Evolutionary conservation across 2,888 invertebrate genomes (phyloP).

Genomic region (Dynastes maya): DNA sequence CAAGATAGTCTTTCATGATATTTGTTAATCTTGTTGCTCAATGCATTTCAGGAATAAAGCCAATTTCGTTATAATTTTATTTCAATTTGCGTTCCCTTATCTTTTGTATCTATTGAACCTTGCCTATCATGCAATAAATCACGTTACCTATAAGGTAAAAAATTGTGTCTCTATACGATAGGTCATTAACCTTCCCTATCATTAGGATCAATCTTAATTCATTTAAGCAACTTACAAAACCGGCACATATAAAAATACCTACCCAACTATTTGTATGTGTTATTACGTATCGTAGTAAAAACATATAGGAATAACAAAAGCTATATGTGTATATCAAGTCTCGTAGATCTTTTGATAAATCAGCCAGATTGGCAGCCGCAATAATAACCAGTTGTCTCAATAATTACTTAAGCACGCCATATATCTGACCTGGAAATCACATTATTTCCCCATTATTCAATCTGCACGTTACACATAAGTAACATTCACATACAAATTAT

Average conservation of each 20-base stretch:
- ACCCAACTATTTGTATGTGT: background rate
- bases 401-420: slow-evolving; percentile 5
- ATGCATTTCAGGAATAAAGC: too few relatives aligned
- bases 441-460: slow-evolving; percentile 35
- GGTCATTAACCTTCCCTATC: background rate
- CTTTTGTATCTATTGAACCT: too few relatives aligned
- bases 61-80: too few relatives aligned
- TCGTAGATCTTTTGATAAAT: slow-evolving; percentile 39
- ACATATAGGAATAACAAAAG: slow-evolving; percentile 6
- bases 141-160: too few relatives aligned
- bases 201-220: background rate
- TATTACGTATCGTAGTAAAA: background rate
- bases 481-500: background rate
- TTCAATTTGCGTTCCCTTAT: too few relatives aligned
- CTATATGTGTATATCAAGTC: background rate
- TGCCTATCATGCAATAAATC: too few relatives aligned
- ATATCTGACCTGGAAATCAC: slow-evolving; percentile 38
- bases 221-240: background rate
- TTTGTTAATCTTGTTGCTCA: too few relatives aligned
- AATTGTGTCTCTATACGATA: background rate
- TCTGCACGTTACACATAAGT: slow-evolving; percentile 6
- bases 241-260: slow-evolving; percentile 7
- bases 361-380: slow-evolving; percentile 27
- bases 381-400: slow-evolving; percentile 26
- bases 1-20: too few relatives aligned